These are phyloP conservation scores for Drosophila littoralis DNA, from an alignment of 1,140 invertebrate genomes.

Conservation along the genomic window DNA sequence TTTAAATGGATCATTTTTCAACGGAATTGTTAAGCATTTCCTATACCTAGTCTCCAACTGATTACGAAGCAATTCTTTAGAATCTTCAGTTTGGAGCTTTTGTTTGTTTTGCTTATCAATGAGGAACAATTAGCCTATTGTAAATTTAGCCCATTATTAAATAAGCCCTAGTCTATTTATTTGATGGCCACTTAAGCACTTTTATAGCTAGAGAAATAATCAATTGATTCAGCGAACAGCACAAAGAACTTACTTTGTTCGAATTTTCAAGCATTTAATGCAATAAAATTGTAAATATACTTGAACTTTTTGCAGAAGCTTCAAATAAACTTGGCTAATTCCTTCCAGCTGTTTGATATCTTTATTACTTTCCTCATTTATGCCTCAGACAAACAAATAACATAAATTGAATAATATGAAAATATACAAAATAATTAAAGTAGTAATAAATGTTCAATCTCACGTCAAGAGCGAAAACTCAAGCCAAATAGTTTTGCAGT, in stretches of 20 bases:
- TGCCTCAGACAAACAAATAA: no score
- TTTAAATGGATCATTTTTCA: no score
- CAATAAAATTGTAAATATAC: not conserved
- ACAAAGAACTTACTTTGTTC: slow-evolving; percentile 1
- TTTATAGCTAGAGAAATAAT: not conserved
- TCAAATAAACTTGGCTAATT: no score
- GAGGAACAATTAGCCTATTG: not conserved
- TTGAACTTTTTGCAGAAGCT: not conserved
- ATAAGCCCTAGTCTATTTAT: not conserved
- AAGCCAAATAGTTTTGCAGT: not conserved
- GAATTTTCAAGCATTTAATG: not conserved
- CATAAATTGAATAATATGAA: no score
- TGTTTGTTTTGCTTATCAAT: not conserved
- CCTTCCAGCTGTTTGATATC: no score
- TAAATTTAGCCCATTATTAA: not conserved
- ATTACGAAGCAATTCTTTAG: not conserved
- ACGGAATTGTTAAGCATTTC: no score
- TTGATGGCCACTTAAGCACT: not conserved
- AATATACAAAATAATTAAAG: no score
- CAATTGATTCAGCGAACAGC: not conserved
- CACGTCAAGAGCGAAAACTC: no score
- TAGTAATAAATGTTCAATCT: no score
- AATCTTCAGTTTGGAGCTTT: not conserved
- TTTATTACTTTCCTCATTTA: no score
- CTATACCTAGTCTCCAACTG: not conserved